A percentile compares a stretch with the other conserved stretches of the same genome.
Evolutionary conservation across 2,797 vertebrate genomes (phyloP).

Genomic region (Diglossa cyanea): DNA sequence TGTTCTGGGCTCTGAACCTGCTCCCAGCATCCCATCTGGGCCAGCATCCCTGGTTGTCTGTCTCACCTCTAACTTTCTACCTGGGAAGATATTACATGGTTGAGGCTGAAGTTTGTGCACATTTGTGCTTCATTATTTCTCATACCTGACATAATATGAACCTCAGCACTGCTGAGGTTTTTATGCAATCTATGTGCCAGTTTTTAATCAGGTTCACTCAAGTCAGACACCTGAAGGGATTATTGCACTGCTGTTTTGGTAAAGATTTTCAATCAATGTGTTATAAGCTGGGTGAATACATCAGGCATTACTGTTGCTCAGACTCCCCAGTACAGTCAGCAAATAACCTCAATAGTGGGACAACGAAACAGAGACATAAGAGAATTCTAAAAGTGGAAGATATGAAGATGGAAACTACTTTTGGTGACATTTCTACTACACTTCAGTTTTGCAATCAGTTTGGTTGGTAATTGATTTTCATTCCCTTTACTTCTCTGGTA

Average conservation of each 20-base stretch:
- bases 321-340: neutral
- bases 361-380: neutral
- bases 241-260: neutral
- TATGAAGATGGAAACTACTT: neutral
- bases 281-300: neutral
- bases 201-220: neutral
- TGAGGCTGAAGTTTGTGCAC: neutral
- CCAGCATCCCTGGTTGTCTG: neutral
- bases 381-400: neutral
- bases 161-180: neutral
- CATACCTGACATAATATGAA: fast-evolving
- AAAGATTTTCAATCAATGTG: neutral
- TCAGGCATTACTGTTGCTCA: neutral
- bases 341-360: neutral
- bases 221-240: neutral
- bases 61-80: neutral
- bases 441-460: neutral
- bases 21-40: neutral
- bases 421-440: neutral
- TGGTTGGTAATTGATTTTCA: neutral
- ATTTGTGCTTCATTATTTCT: neutral
- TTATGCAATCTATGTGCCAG: neutral
- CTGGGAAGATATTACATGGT: neutral
- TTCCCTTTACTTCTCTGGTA: neutral
- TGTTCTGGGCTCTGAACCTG: neutral